Evolutionary conservation across 30 jellyfish, hydroid and myxozoan genomes (phyloP).

Genomic region (Aurelia sp.): DNA sequence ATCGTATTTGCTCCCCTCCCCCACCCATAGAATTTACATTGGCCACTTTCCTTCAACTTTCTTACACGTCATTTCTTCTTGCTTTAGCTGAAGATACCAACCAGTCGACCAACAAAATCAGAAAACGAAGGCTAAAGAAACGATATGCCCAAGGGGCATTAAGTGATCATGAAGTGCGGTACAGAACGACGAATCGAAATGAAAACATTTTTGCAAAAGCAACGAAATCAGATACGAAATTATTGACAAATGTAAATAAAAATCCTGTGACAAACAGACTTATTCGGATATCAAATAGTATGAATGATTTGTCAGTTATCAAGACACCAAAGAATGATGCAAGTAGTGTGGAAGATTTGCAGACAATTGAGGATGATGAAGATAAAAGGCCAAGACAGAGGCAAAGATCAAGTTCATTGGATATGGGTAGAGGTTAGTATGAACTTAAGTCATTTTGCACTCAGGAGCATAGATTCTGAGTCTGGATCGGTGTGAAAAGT

Average conservation of each 20-base stretch:
- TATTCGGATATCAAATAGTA: conserved; percentile 67
- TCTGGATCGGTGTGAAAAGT: too few relatives aligned
- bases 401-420: conserved; percentile 87
- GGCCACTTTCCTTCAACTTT: not conserved
- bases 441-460: too few relatives aligned
- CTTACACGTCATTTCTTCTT: not conserved
- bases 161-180: conserved; percentile 59
- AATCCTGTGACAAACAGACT: not conserved
- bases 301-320: conserved; percentile 75
- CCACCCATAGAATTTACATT: too few relatives aligned
- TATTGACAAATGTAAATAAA: not conserved
- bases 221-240: conserved; percentile 49
- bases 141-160: conserved; percentile 13
- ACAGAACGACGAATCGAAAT: conserved; percentile 3
- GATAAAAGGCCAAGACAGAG: conserved; percentile 50
- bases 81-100: conserved; percentile 42
- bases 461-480: too few relatives aligned
- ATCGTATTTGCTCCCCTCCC: not conserved
- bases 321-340: conserved; percentile 49
- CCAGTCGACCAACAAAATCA: conserved; percentile 16
- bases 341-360: conserved; percentile 53
- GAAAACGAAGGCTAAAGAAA: conserved; percentile 37
- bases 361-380: conserved; percentile 26
- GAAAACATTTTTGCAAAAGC: conserved; percentile 1
- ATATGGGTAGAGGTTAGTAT: conserved; percentile 83